Conservation (phyloP, 2,888 invertebrate genomes). For the Tiphia femorata region DNA sequence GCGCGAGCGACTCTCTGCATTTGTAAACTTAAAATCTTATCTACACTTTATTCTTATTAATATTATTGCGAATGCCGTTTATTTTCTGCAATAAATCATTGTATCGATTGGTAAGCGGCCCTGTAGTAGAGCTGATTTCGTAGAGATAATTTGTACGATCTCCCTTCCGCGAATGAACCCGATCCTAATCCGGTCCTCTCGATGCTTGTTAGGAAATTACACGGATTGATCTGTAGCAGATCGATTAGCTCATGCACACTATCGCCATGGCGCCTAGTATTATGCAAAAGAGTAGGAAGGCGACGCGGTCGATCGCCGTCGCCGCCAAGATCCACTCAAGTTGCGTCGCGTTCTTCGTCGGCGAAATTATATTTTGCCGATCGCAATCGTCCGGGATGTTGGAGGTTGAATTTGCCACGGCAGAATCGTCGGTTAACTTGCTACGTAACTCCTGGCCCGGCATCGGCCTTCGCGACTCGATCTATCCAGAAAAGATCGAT, state of each 20-base stretch:
- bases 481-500: conserved; percentile 38
- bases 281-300: conserved; percentile 73
- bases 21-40: too few relatives aligned
- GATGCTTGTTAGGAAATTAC: too few relatives aligned
- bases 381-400: conserved; percentile 51
- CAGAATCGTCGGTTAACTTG: conserved; percentile 44
- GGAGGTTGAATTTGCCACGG: conserved; percentile 42
- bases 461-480: conserved; percentile 51
- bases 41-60: too few relatives aligned
- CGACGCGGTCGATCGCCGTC: conserved; percentile 75
- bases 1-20: too few relatives aligned
- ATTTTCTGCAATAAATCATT: too few relatives aligned
- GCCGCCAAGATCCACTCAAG: conserved; percentile 77
- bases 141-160: too few relatives aligned
- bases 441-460: conserved; percentile 55
- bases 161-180: too few relatives aligned
- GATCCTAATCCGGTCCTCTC: too few relatives aligned
- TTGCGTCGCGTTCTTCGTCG: conserved; percentile 63
- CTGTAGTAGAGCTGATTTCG: too few relatives aligned
- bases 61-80: too few relatives aligned
- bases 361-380: conserved; percentile 48
- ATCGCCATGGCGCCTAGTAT: conserved; percentile 72
- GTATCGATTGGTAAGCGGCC: too few relatives aligned
- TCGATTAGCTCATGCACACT: conserved; percentile 62
- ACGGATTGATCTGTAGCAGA: too few relatives aligned